Evolutionary conservation across 2,113 vertebrate species (phyloP), one percentile per base, ranked within the genome.

Genomic region (Misgurnus anguillicaudatus): DNA sequence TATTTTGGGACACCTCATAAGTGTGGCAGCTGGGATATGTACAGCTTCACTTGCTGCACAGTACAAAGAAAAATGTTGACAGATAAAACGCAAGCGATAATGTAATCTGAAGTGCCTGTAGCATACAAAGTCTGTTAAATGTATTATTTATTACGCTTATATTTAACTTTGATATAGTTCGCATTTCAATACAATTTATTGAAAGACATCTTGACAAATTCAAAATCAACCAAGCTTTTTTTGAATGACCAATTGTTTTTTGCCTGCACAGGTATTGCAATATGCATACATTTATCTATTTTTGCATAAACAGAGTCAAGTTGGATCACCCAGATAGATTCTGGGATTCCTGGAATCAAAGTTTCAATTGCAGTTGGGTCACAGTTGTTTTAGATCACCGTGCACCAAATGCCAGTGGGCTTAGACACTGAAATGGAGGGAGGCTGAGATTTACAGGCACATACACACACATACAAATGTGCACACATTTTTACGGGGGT

Each of bases 331-430:
- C 78, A 63, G 83, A 77, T 5, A 80, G 39, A 70, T 70, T 47
- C 47, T 63, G 61, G 62, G 80, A 83, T 84, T 82, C 82, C 69
- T 66, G 85, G 85, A 84, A 82, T 80, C 78, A 75, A 75, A 77
- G 57, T 13, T 62, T n/a, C 75, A 68, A 90, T 87, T 84, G 88
- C 88, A 85, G 87, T 84, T 82, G 87, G 85, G 85, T 88, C 88
- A 90, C 90, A 91, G 90, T 92, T 92, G 89, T 89, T 93, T 92
- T 91, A 91, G 90, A 90, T 92, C 87, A 87, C 90, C 88, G 86
- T 91, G 78, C 86, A 83, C 77, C 0, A 72, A 88, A 92, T 92
- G 85, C 89, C 90, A 85, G 79, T 61, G 11, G 87, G 88, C 87
- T 91, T 90, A 91, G 82, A 83, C 80, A 76, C 79, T 24, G 82